These are phyloP conservation scores for Brachylomia viminalis DNA, from an alignment of 2,888 invertebrate species.

Conservation along the genomic window DNA sequence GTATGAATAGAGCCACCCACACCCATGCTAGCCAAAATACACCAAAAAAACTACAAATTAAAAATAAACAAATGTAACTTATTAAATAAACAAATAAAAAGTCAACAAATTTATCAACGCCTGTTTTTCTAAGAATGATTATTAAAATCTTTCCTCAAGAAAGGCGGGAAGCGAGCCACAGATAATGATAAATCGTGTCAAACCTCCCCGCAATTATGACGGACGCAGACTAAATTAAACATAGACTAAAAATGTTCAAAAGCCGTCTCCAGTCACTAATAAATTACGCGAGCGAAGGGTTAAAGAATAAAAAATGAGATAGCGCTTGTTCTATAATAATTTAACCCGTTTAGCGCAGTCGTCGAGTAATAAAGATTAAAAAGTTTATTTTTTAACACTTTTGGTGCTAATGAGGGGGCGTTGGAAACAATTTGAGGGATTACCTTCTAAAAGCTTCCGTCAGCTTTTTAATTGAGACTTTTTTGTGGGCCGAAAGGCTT, in stretches of 20 bases:
- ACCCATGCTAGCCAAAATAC: background rate
- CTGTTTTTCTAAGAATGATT: constrained; percentile 54
- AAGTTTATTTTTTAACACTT: constrained; percentile 91
- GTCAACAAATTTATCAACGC: constrained; percentile 28
- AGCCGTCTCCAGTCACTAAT: constrained; percentile 83
- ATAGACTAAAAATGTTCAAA: constrained; percentile 81
- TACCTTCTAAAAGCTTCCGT: constrained; percentile 91
- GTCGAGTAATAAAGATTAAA: constrained; percentile 90
- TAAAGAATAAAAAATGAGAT: constrained; percentile 87
- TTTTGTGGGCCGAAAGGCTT: constrained; percentile 89
- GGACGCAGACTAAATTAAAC: constrained; percentile 82
- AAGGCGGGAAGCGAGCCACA: constrained; percentile 58
- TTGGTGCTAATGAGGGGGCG: constrained; percentile 91
- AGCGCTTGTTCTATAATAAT: constrained; percentile 88
- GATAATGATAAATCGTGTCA: constrained; percentile 75
- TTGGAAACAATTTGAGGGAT: constrained; percentile 91
- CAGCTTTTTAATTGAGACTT: constrained; percentile 91
- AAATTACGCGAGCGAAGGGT: constrained; percentile 85
- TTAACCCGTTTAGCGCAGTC: constrained; percentile 89
- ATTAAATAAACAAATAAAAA: constrained; percentile 23
- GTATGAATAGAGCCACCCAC: background rate
- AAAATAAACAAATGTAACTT: no score
- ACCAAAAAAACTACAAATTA: background rate
- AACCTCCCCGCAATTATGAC: constrained; percentile 84
- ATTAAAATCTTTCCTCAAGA: constrained; percentile 59